Base-by-base conservation (phyloP, 35 echinoderm and acorn worm species). In the Acanthaster planci region DNA sequence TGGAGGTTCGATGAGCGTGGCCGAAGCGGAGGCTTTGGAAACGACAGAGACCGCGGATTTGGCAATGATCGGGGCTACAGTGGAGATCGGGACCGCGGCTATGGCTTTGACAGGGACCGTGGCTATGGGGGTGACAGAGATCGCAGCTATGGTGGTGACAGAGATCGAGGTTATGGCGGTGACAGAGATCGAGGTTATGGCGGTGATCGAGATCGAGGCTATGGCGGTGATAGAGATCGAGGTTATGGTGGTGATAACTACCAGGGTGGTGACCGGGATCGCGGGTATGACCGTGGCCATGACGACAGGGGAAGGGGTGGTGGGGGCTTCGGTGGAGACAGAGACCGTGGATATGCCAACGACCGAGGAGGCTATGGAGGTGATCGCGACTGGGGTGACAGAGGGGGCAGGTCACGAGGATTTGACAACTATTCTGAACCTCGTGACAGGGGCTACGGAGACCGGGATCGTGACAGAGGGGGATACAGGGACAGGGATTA, bases 381-480 rank as follows among this genome's bases (percentile, higher is more conserved):
- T 31, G 87, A 55, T 37, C 47, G 80, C 52, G 80, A 78, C 21
- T 54, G 79, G 21, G 79, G 59, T 23, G 88, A 82, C 12, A 56
- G 51, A 40, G 81, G 37, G 15, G 30, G 82, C 22, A 56, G 68
- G 21, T 29, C 35, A 44, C 23, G 51, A 37, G 81, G 72, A 19
- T 19, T 42, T 15, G 90, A 82, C 27, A 75, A 67, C 38, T 42
- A 37, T 55, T 82, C 60, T 57, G 68, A 72, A 58, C 42, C 56
- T 58, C 64, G 87, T 76, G 79, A 81, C 32, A 18, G 79, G 68
- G 79, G 87, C 18, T 83, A 76, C n/a, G 78, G 51, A 39, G 81
- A 55, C 19, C 64, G 64, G 64, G 64, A 72, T 31, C 64, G 64
- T 31, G 56, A 59, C 56, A 59, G 56, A 26, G n/a, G n/a, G n/a